phyloP scores from a whole-genome alignment of 2,888 invertebrate genomes.

The Megalurothrips usitatus region DNA sequence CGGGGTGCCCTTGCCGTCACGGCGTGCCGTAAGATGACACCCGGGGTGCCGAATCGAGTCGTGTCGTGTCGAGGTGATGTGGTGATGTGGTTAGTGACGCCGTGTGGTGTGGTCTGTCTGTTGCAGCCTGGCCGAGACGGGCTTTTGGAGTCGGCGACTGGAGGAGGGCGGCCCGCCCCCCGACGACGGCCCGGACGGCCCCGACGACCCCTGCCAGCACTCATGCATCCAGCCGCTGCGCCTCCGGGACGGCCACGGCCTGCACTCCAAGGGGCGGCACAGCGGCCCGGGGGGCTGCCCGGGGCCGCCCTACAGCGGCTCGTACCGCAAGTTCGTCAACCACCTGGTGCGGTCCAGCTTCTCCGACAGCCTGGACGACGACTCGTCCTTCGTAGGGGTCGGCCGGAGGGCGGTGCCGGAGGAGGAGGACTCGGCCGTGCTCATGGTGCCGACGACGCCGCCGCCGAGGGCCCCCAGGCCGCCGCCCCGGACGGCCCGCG shows the following conservation, averaged over 20 bases:
- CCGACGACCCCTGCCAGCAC: background rate
- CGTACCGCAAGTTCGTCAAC: constrained; percentile 37
- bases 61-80: too few relatives aligned
- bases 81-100: too few relatives aligned
- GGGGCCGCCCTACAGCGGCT: constrained; percentile 33
- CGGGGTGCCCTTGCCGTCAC: too few relatives aligned
- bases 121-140: constrained; percentile 26
- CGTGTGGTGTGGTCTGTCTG: background rate
- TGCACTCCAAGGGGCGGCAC: background rate
- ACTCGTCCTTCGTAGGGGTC: background rate
- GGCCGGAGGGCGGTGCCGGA: background rate
- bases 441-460: background rate
- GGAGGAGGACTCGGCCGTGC: background rate
- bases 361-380: background rate
- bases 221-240: too few relatives aligned
- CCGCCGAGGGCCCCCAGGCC: background rate
- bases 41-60: too few relatives aligned
- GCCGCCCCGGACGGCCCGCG: background rate
- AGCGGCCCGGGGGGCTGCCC: background rate
- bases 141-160: constrained; percentile 36
- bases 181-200: constrained; percentile 12
- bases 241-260: background rate
- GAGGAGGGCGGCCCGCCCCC: constrained; percentile 34
- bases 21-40: too few relatives aligned
- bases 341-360: constrained; percentile 35